These are phyloP conservation scores for Microplitis manilae DNA, from an alignment of 2,888 invertebrate species.

Conservation along the genomic window DNA sequence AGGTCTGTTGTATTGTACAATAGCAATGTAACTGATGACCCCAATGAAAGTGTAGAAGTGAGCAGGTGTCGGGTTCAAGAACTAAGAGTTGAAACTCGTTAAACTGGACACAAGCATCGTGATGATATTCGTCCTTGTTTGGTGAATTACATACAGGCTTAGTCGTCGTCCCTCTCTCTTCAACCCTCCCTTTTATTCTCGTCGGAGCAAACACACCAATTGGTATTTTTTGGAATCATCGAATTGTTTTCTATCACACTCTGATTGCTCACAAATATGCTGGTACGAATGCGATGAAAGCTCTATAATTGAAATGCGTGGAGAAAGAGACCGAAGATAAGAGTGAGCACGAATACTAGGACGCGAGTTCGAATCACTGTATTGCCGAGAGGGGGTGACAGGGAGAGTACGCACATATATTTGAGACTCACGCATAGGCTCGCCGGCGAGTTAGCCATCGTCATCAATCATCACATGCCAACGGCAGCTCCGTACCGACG, in stretches of 20 bases:
- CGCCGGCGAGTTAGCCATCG: conserved; percentile 57
- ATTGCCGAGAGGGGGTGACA: conserved; percentile 26
- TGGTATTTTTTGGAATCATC: conserved; percentile 62
- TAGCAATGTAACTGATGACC: conserved; percentile 23
- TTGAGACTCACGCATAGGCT: conserved; percentile 38
- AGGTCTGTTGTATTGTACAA: background rate
- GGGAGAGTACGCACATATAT: conserved; percentile 33
- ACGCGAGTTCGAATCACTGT: conserved; percentile 37
- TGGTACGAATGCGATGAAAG: conserved; percentile 23
- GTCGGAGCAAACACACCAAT: conserved; percentile 43
- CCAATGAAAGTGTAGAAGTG: conserved; percentile 35
- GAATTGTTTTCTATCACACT: conserved; percentile 42
- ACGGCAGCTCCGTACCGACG: conserved; percentile 62
- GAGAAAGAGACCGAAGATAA: conserved; percentile 9
- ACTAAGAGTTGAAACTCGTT: conserved; percentile 60
- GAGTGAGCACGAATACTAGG: conserved; percentile 33
- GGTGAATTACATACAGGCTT: background rate
- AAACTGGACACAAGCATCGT: conserved; percentile 49
- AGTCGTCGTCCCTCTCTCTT: conserved; percentile 26
- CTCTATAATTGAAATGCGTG: conserved; percentile 20
- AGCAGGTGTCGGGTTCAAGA: conserved; percentile 35
- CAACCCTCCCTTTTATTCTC: conserved; percentile 8
- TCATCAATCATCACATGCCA: conserved; percentile 71
- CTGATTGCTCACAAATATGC: conserved; percentile 36
- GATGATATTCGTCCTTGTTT: background rate